Evolutionary conservation across 2,113 vertebrate genomes (phyloP), one percentile per base, ranked within the genome.

Genomic region (Channa argus): DNA sequence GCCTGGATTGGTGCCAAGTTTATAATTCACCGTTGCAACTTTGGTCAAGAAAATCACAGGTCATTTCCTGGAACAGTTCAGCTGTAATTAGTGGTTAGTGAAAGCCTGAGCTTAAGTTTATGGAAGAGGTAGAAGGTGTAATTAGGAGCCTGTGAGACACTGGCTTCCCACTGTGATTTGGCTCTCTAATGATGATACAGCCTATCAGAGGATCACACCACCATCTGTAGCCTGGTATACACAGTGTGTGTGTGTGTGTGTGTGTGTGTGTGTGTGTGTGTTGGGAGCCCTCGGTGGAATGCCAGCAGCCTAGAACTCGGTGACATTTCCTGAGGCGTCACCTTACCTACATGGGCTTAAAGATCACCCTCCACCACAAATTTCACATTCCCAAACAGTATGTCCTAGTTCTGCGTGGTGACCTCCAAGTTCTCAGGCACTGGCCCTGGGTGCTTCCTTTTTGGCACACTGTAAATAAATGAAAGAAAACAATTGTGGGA

Each of bases 301-400:
- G 69, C 75, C 77, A 66, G 47, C 69, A 43, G 56, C 54, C 34
- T 50, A 63, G 68, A 49, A 59, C 64, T 37, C 69, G 0, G 36
- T 89, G 87, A 84, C 84, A 86, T 90, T 89, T 82, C 46, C 84
- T 37, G 49, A 59, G 59, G 68, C 53, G 10, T 3, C 7, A 38
- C 52, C 49, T 65, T 54, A 79, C 66, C 80, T 74, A 33, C 69
- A 7, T 74, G 53, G 50, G 53, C 50, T 51, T n/a, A 6, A 39
- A 65, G 38, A 8, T 55, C 63, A 80, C 74, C 71, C 80, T 64
- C 60, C 38, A 51, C 53, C 55, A 62, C 64, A n/a, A 15, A 67
- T 44, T 69, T 54, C 58, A 54, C 44, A 60, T 77, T 84, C 71
- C 67, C 63, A 13, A 69, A 43, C 41, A 9, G 52, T 39, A 8